phyloP scores from a whole-genome alignment of 2,888 invertebrate genomes.

The Habrosyne pyritoides region DNA sequence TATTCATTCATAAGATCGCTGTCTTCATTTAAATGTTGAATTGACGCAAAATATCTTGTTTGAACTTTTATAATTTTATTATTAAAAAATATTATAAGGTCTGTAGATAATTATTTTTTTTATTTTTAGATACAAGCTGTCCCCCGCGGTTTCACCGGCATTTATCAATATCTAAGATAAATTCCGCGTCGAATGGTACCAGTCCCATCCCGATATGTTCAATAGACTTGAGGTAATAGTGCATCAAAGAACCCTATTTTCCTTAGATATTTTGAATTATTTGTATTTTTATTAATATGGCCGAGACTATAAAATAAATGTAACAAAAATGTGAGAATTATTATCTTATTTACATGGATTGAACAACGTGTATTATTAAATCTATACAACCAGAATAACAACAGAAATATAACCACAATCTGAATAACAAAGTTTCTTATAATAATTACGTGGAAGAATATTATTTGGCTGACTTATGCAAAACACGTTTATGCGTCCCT shows the following conservation, averaged over 20 bases:
- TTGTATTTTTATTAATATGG: too few species aligned
- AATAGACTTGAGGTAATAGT: too few species aligned
- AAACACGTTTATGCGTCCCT: slow-evolving; percentile 49
- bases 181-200: too few species aligned
- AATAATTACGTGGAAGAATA: not conserved
- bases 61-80: slow-evolving; percentile 2
- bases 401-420: not conserved
- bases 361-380: too few species aligned
- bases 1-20: slow-evolving; percentile 55
- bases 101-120: not conserved
- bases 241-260: too few species aligned
- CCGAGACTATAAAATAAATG: too few species aligned
- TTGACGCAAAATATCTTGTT: slow-evolving; percentile 1
- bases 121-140: not conserved
- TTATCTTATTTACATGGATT: too few species aligned
- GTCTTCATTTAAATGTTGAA: slow-evolving; percentile 44
- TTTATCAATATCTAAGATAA: too few species aligned
- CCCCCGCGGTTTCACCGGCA: too few species aligned
- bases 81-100: not conserved
- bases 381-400: not conserved
- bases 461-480: slow-evolving; percentile 45
- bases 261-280: too few species aligned
- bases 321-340: too few species aligned
- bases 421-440: not conserved
- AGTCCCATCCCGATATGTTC: too few species aligned